Percentiles rank a stretch among this genome's conserved stretches.
These are phyloP conservation scores for Tapirus indicus DNA, from an alignment of 2,797 vertebrate species.

Conservation along the genomic window DNA sequence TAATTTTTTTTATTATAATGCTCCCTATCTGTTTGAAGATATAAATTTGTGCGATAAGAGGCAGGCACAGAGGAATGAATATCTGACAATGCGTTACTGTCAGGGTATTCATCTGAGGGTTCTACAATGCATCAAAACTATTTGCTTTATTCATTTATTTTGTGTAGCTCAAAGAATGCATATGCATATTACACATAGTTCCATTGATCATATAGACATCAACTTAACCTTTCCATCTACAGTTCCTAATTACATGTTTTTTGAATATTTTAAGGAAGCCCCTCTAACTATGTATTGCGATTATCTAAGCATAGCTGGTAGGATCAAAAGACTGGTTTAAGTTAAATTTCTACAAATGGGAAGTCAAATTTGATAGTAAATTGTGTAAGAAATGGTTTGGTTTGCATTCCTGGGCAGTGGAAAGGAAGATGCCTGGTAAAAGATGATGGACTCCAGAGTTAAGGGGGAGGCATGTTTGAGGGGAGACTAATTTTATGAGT, in stretches of 20 bases:
- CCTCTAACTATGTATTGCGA: background rate
- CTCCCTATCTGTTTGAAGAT: background rate
- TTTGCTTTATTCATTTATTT: background rate
- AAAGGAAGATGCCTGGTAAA: background rate
- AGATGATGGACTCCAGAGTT: background rate
- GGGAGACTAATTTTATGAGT: background rate
- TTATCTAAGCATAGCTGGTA: background rate
- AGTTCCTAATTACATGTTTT: background rate
- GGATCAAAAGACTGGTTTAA: background rate
- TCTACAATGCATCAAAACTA: background rate
- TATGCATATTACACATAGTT: background rate
- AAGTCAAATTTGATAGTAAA: background rate
- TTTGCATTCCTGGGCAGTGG: background rate
- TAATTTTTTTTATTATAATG: background rate
- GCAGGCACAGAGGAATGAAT: background rate
- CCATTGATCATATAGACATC: background rate
- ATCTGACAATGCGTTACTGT: background rate
- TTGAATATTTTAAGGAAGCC: background rate
- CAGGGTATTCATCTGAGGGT: background rate
- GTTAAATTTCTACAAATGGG: background rate
- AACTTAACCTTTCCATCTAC: background rate
- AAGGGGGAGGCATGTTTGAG: background rate
- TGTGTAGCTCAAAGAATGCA: background rate
- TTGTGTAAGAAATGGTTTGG: background rate
- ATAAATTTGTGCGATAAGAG: background rate